Evolutionary conservation across 2,113 vertebrate genomes (phyloP).

Genomic region (Antigone vipio): DNA sequence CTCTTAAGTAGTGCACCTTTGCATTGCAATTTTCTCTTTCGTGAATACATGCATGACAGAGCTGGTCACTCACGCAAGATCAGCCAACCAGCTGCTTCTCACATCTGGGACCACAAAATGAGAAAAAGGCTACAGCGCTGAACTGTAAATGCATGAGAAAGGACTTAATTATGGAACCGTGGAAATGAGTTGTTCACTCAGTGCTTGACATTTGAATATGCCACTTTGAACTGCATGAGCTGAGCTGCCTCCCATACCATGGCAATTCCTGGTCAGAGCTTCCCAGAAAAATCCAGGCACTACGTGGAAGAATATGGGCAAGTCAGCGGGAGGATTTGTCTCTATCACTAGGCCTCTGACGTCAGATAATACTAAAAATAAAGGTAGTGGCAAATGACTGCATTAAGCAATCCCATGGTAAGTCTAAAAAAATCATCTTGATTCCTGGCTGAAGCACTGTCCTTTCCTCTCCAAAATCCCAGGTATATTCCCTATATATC

Average conservation of each 20-base stretch:
- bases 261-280: not conserved
- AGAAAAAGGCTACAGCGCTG: not conserved
- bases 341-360: not conserved
- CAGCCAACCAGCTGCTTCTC: constrained; percentile 2
- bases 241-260: not conserved
- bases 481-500: not conserved
- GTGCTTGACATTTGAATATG: not conserved
- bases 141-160: not conserved
- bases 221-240: not conserved
- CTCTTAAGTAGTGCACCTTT: not conserved
- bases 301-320: accelerated
- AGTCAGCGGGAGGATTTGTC: not conserved
- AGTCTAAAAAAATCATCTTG: not conserved
- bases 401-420: not conserved
- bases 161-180: not conserved
- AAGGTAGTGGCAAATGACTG: not conserved
- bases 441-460: not conserved
- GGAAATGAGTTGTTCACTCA: not conserved
- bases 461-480: not conserved
- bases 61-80: not conserved
- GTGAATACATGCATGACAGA: not conserved
- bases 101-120: constrained; percentile 10
- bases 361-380: not conserved
- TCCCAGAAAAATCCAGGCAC: not conserved
- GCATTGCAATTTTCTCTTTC: not conserved